Evolutionary conservation across 2,888 invertebrate species (phyloP).

Genomic region (Lasioglossum lativentre): DNA sequence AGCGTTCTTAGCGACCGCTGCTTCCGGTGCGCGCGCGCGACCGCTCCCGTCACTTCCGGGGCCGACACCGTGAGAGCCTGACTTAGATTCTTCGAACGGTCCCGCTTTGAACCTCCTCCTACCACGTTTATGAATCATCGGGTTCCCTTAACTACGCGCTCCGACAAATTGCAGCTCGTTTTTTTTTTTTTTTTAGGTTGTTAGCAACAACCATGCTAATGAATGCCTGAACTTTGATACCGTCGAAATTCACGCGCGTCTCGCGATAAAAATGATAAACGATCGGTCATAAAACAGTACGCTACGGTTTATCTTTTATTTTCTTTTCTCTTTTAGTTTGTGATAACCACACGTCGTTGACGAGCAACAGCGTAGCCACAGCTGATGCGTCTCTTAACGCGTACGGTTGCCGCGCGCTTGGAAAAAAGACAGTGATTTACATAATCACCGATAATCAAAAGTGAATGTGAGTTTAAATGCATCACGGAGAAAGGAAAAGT

Average conservation of each 20-base stretch:
- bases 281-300: background rate
- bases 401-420: background rate
- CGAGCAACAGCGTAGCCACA: background rate
- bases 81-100: slow-evolving; percentile 31
- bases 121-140: background rate
- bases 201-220: background rate
- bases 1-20: slow-evolving; percentile 62
- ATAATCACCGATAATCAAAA: background rate
- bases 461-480: background rate
- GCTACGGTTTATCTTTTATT: background rate
- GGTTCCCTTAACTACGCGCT: background rate
- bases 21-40: slow-evolving; percentile 61
- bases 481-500: background rate
- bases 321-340: background rate
- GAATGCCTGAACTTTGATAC: background rate
- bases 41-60: slow-evolving; percentile 62
- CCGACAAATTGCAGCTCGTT: background rate
- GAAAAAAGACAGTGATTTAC: background rate
- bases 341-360: background rate
- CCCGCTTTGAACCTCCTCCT: background rate
- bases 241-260: no score
- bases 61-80: slow-evolving; percentile 62
- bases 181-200: background rate
- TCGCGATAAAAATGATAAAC: background rate
- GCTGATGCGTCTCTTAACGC: background rate